Evolutionary conservation across 2,113 vertebrate species (phyloP).

Genomic region (Solea solea): DNA sequence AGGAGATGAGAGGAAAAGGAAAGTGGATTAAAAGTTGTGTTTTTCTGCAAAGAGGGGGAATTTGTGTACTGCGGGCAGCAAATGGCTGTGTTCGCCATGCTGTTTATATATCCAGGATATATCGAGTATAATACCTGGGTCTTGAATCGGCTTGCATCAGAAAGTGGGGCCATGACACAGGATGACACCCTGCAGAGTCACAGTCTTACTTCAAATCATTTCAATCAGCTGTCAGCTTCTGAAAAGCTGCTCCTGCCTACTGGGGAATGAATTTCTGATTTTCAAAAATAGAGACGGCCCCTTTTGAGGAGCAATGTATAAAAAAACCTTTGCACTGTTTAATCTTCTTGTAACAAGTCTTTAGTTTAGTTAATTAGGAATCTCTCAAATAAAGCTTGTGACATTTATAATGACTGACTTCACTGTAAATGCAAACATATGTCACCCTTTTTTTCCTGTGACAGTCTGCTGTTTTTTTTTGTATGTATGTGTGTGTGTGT

Average conservation of each 20-base stretch:
- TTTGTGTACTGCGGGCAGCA: not conserved
- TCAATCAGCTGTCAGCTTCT: constrained; percentile 1
- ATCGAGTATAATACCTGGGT: not conserved
- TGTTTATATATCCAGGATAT: not conserved
- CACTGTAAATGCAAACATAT: not conserved
- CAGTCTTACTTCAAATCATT: constrained; percentile 9
- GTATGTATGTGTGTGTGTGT: not conserved
- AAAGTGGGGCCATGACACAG: not conserved
- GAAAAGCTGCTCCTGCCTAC: not conserved
- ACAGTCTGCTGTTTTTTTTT: not conserved
- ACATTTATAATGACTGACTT: not conserved
- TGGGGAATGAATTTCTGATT: not conserved
- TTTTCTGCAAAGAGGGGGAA: not conserved
- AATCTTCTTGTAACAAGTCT: not conserved
- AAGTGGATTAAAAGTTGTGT: not conserved
- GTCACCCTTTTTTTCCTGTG: not conserved
- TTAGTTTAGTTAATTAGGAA: not conserved
- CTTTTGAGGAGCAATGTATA: too few species aligned
- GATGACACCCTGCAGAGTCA: not conserved
- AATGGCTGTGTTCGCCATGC: not conserved
- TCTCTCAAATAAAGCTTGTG: not conserved
- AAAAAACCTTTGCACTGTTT: too few species aligned
- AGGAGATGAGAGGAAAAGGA: not conserved
- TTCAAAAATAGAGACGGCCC: not conserved
- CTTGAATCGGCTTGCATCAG: too few species aligned